These are phyloP conservation scores for Yponomeuta plumbellus DNA, from an alignment of 2,888 invertebrate species.

Conservation along the genomic window DNA sequence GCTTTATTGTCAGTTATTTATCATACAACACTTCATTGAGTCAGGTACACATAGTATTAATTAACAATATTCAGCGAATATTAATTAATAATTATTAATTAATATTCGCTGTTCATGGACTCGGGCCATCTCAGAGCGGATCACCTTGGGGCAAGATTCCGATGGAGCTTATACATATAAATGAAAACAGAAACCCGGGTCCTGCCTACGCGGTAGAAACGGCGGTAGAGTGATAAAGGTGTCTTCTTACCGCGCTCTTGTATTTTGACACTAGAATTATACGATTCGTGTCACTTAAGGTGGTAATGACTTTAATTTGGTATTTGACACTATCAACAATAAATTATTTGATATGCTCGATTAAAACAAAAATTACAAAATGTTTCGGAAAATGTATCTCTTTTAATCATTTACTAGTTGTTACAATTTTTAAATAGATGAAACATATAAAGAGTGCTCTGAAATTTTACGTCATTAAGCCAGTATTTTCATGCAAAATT, in stretches of 20 bases:
- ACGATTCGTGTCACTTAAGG: background rate
- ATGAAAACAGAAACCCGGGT: background rate
- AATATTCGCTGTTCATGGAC: slow-evolving; percentile 1
- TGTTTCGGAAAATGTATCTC: no score
- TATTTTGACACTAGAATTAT: background rate
- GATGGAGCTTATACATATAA: background rate
- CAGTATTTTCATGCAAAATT: no score
- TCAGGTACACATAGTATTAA: background rate
- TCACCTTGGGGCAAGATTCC: slow-evolving; percentile 11
- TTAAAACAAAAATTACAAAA: no score
- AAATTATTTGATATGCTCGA: no score
- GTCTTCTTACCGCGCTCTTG: background rate
- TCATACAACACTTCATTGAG: background rate
- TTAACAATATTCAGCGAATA: background rate
- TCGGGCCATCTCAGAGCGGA: slow-evolving; percentile 9
- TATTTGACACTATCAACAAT: no score
- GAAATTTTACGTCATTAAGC: no score
- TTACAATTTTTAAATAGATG: no score
- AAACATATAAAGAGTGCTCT: no score
- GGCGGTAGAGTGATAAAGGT: background rate
- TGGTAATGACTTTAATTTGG: no score
- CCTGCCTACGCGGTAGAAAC: background rate
- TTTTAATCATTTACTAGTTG: no score
- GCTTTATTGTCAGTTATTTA: no score
- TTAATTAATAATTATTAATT: no score